A percentile compares a stretch with the other conserved stretches of the same genome.
Conservation (phyloP, 2,888 invertebrate species). For the Strigamia transsilvanica region DNA sequence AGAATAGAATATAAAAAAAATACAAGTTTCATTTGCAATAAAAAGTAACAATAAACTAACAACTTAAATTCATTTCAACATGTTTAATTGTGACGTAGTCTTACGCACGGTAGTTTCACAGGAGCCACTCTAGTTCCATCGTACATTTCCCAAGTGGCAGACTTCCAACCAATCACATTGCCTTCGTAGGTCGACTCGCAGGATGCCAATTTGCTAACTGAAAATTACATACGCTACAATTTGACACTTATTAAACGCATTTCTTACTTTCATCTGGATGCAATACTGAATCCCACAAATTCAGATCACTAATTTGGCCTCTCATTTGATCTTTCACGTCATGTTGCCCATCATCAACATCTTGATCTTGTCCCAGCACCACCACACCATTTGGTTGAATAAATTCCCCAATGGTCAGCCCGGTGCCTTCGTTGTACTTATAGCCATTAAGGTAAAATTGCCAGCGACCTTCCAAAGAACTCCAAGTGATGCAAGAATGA, state of each 20-base stretch:
- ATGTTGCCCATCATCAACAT: background rate
- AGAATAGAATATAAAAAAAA: no score
- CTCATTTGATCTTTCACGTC: background rate
- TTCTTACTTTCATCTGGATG: background rate
- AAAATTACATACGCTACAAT: background rate
- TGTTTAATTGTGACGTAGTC: background rate
- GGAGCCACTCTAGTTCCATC: background rate
- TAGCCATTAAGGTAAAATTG: background rate
- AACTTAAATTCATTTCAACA: no score
- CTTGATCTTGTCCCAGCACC: background rate
- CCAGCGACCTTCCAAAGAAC: constrained; percentile 7
- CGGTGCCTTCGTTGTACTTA: constrained; percentile 1
- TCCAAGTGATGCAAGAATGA: constrained; percentile 10
- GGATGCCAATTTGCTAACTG: background rate
- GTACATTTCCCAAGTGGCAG: background rate
- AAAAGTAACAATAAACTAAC: no score
- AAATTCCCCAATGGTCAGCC: background rate
- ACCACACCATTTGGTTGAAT: background rate
- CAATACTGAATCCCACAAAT: constrained; percentile 5
- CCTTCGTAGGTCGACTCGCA: background rate
- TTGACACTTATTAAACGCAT: background rate
- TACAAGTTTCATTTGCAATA: no score
- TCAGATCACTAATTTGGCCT: background rate
- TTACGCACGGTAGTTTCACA: background rate
- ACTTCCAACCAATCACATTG: background rate